Evolutionary conservation across 2,888 invertebrate species (phyloP).

Genomic region (Antheraea assamensis): DNA sequence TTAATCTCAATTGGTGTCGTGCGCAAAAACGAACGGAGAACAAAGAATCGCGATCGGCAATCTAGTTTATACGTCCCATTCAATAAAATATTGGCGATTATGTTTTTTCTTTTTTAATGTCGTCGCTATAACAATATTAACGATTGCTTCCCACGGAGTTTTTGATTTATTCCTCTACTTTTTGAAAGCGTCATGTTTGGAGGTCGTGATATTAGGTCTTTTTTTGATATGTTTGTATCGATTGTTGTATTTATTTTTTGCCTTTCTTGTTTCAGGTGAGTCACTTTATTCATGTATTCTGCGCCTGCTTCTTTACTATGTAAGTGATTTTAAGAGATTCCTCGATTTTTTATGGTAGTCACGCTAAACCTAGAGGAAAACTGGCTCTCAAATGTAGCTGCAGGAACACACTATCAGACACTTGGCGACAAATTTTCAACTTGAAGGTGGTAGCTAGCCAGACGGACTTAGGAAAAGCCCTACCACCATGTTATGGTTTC

Average conservation of each 20-base stretch:
- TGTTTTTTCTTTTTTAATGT: too few relatives aligned
- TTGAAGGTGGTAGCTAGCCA: too few relatives aligned
- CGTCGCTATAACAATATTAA: constrained; percentile 29
- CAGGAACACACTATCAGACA: too few relatives aligned
- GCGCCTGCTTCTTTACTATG: not conserved
- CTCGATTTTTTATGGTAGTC: not conserved
- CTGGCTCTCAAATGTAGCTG: too few relatives aligned
- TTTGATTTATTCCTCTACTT: constrained; percentile 36
- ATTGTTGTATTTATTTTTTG: constrained; percentile 33
- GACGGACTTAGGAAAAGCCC: too few relatives aligned
- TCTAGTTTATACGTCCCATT: constrained; percentile 17
- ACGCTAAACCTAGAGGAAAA: too few relatives aligned
- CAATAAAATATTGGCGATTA: constrained; percentile 29
- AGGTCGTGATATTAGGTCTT: constrained; percentile 24
- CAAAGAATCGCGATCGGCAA: constrained; percentile 17
- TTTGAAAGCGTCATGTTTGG: constrained; percentile 27
- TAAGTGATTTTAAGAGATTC: not conserved
- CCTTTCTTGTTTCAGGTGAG: constrained; percentile 54
- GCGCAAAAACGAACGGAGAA: constrained; percentile 17
- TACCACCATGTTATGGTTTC: too few relatives aligned
- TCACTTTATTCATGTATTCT: constrained; percentile 25
- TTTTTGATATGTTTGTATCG: constrained; percentile 15
- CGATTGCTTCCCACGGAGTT: constrained; percentile 35
- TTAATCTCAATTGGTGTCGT: constrained; percentile 16
- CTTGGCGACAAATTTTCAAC: too few relatives aligned